Evolutionary conservation across 2,888 invertebrate species (phyloP), one percentile per base, ranked within the genome.

Genomic region (Parnassius glacialis): DNA sequence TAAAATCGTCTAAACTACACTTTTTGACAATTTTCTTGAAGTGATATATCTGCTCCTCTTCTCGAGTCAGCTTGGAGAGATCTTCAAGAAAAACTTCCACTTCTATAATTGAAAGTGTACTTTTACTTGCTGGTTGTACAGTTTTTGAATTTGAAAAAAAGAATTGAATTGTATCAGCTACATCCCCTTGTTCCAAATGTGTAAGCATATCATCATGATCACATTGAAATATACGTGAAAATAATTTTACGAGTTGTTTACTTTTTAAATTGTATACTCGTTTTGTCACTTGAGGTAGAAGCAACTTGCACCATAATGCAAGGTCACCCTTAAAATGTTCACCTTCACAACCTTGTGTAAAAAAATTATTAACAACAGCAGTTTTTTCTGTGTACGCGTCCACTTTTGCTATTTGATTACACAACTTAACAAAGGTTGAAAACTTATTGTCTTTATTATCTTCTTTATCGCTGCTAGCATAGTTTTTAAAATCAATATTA

Each of bases 231-330:
- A 98, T 94, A 84, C 94, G 93, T 53, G 97, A 95, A 80, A 97
- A 98, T 52, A 98, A 84, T 85, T 98, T 98, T 0, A 97, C 91
- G 59, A 99, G 90, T 77, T 98, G 97, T 81, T 97, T 98, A 78
- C 96, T 97, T 89, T 97, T 97, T 56, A 99, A 88, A 89, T 98
- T 98, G 80, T 98, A 99, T 44, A 98, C 94, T 65, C 97, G 92
- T 81, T 97, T 97, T 12, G 94, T 93, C 41, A 95, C 95, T 54
- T 95, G 95, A 0, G 98, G 98, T 57, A 98, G 86, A 25, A 98
- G 84, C 68, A 98, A 84, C 74, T 95, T 95, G 78, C 97, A 94
- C 96, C 97, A 96, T 52, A 97, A 86, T 52, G 93, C 90, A 42
- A 96, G 80, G 81, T 98, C 95, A 2, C 98, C 96, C 75, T 95